A percentile compares a stretch with the other conserved stretches of the same genome.
Conservation (phyloP, 92 coral and sea anemone genomes). For the Muricea muricata region DNA sequence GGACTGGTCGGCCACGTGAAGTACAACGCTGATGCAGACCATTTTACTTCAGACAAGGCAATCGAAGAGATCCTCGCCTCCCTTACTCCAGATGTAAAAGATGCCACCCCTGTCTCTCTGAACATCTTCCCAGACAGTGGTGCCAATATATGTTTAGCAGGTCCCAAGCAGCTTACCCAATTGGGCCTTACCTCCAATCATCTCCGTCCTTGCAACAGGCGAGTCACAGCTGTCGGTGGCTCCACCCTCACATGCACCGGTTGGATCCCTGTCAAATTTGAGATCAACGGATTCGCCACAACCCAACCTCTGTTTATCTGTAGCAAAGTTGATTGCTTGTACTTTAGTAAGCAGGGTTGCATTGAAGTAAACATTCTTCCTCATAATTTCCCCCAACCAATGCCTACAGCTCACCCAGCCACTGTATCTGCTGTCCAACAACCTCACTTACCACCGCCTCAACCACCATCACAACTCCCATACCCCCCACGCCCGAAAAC, state of each 20-base stretch:
- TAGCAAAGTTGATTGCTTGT: conserved; percentile 17
- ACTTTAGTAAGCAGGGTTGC: conserved; percentile 26
- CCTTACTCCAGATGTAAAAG: conserved; percentile 25
- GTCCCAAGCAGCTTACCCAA: conserved; percentile 12
- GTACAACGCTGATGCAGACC: background rate
- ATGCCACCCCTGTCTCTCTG: conserved; percentile 11
- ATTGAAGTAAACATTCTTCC: background rate
- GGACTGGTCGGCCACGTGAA: conserved; percentile 14
- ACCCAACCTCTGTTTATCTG: conserved; percentile 24
- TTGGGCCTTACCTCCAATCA: conserved; percentile 8
- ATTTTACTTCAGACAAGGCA: background rate
- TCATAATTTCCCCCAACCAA: conserved; percentile 8
- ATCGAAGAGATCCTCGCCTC: background rate
- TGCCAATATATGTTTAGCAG: conserved; percentile 29
- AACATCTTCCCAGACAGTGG: conserved; percentile 27
- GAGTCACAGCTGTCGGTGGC: conserved; percentile 17
- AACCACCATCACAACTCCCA: conserved; percentile 16
- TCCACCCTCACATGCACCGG: conserved; percentile 20
- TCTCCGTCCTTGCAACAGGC: conserved; percentile 24
- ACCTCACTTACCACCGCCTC: conserved; percentile 7
- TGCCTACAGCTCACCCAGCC: background rate
- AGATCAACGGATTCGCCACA: conserved; percentile 5
- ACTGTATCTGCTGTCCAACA: background rate
- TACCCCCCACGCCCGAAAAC: conserved; percentile 22
- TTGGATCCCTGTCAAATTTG: conserved; percentile 35